Conservation (phyloP, 2,113 vertebrate genomes). For the Ammodytes dubius region DNA sequence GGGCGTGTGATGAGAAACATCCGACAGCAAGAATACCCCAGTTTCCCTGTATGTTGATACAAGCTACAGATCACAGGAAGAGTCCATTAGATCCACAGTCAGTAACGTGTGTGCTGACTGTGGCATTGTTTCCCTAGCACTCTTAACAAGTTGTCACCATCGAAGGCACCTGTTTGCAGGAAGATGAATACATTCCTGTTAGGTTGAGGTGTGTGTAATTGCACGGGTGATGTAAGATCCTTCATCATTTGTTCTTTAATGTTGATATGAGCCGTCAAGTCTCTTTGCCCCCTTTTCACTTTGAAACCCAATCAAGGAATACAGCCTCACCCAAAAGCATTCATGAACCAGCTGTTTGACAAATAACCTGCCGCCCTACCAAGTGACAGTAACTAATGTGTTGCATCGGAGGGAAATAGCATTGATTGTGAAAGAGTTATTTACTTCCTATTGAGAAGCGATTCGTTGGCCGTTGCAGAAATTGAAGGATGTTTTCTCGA, state of each 20-base stretch:
- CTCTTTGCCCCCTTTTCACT: conserved; percentile 18
- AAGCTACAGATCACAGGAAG: conserved; percentile 39
- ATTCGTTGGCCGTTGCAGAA: conserved; percentile 65
- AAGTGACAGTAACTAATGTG: conserved; percentile 72
- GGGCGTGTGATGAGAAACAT: conserved; percentile 40
- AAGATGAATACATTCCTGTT: conserved; percentile 28
- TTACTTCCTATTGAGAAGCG: conserved; percentile 69
- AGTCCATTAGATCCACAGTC: conserved; percentile 37
- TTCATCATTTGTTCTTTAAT: conserved; percentile 23
- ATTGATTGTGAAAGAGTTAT: conserved; percentile 71
- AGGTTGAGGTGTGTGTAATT: conserved; percentile 28
- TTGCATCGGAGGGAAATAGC: conserved; percentile 60
- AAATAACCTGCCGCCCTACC: conserved; percentile 54
- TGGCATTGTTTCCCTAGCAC: conserved; percentile 12
- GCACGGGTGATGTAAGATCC: conserved; percentile 28
- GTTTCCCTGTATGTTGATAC: conserved; percentile 15
- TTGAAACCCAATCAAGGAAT: conserved; percentile 43
- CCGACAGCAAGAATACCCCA: conserved; percentile 31
- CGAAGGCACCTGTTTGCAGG: conserved; percentile 11
- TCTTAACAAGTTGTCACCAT: conserved; percentile 27
- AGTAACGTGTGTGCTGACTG: not conserved
- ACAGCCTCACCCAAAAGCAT: conserved; percentile 28
- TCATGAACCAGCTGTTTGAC: conserved; percentile 53
- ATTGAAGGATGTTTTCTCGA: conserved; percentile 65
- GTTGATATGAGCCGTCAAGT: conserved; percentile 34